A percentile compares a stretch with the other conserved stretches of the same genome.
These are phyloP conservation scores for Drosophila micromelanica DNA, from an alignment of 1,140 invertebrate genomes.

Conservation along the genomic window DNA sequence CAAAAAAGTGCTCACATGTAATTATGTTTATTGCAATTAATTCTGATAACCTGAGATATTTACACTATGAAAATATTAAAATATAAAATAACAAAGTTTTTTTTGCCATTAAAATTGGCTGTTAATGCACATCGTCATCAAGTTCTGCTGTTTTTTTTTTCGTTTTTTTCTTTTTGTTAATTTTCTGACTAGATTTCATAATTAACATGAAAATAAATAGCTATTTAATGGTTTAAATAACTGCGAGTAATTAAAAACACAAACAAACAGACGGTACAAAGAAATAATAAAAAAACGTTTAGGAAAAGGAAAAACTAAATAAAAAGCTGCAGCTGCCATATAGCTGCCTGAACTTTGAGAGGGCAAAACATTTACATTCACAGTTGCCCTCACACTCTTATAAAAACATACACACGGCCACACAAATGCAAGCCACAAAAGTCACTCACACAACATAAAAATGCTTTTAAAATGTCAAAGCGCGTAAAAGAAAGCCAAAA, in stretches of 20 bases:
- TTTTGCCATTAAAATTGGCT: conserved; percentile 10
- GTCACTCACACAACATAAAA: conserved; percentile 74
- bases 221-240: conserved; percentile 76
- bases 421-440: conserved; percentile 61
- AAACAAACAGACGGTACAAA: conserved; percentile 42
- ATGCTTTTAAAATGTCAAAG: conserved; percentile 83
- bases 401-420: conserved; percentile 1
- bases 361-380: conserved; percentile 50
- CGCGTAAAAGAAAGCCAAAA: conserved; percentile 60
- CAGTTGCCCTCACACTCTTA: conserved; percentile 22
- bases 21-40: conserved; percentile 59
- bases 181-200: conserved; percentile 30
- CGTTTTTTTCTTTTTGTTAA: neutral
- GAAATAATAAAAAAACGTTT: conserved; percentile 42
- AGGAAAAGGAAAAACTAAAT: conserved; percentile 31
- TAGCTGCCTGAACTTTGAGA: conserved; percentile 25
- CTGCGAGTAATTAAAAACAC: conserved; percentile 49
- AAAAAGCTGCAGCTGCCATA: conserved; percentile 23
- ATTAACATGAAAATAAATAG: conserved; percentile 72
- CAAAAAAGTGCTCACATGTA: conserved; percentile 17
- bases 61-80: conserved; percentile 23
- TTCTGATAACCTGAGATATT: conserved; percentile 69
- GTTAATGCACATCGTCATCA: conserved; percentile 29
- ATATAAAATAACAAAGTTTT: conserved; percentile 43
- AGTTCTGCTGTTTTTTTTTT: conserved; percentile 17